Evolutionary conservation across 2,888 invertebrate genomes (phyloP).

Genomic region (Malacosoma neustria): DNA sequence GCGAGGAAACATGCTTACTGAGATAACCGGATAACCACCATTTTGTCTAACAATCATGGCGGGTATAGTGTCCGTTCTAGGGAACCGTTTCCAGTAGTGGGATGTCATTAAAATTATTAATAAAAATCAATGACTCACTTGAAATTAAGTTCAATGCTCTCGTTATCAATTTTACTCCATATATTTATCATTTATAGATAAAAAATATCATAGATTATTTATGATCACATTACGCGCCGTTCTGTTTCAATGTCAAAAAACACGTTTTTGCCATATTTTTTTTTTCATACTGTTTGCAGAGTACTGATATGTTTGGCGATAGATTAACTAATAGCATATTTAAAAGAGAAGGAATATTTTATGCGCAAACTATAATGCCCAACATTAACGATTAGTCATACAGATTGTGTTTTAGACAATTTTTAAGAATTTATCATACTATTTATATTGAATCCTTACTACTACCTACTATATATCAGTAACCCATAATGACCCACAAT

Average conservation of each 20-base stretch:
- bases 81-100: too few relatives aligned
- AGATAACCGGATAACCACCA: too few relatives aligned
- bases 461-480: too few relatives aligned
- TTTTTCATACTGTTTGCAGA: constrained; percentile 10
- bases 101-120: too few relatives aligned
- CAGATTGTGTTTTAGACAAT: too few relatives aligned
- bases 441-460: too few relatives aligned
- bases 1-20: too few relatives aligned
- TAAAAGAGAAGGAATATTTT: background rate
- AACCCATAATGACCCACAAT: too few relatives aligned
- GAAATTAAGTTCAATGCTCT: constrained; percentile 10
- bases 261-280: constrained; percentile 17
- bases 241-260: constrained; percentile 26
- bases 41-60: too few relatives aligned
- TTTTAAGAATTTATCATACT: too few relatives aligned
- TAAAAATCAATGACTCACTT: constrained; percentile 42
- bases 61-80: too few relatives aligned
- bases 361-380: background rate
- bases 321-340: background rate
- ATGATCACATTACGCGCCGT: constrained; percentile 11
- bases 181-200: constrained; percentile 20
- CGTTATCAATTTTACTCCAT: constrained; percentile 26
- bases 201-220: constrained; percentile 17
- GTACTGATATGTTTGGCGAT: constrained; percentile 2
- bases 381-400: too few relatives aligned